Percentiles rank a stretch among this genome's conserved stretches.
phyloP scores from a whole-genome alignment of 1,140 invertebrate genomes.

The Procambarus virginalis region DNA sequence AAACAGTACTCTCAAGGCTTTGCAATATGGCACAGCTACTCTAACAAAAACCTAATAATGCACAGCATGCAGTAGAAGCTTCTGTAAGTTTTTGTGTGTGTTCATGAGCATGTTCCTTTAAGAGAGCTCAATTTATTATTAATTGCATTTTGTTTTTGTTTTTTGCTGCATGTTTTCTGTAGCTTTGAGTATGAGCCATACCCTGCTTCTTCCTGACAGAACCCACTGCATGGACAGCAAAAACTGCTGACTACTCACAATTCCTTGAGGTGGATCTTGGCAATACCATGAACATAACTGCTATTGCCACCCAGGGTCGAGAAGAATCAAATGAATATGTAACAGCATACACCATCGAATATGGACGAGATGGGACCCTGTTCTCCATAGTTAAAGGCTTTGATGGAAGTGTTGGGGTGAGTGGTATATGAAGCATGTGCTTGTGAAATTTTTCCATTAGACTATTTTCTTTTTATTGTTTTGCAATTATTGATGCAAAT shows the following conservation, averaged over 20 bases:
- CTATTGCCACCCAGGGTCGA: slow-evolving; percentile 91
- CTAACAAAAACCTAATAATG: no score
- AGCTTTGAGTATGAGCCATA: slow-evolving; percentile 3
- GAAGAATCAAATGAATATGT: slow-evolving; percentile 92
- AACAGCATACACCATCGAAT: slow-evolving; percentile 93
- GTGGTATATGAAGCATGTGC: slow-evolving; percentile 13
- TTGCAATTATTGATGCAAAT: neutral
- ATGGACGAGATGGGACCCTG: slow-evolving; percentile 91
- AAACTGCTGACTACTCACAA: slow-evolving; percentile 92
- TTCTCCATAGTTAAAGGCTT: slow-evolving; percentile 90
- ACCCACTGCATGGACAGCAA: slow-evolving; percentile 94
- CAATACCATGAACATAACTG: slow-evolving; percentile 89
- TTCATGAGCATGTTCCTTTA: neutral
- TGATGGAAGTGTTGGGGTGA: slow-evolving; percentile 89
- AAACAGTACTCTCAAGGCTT: no score
- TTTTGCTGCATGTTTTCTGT: slow-evolving; percentile 28
- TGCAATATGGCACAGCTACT: no score
- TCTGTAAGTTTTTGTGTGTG: no score
- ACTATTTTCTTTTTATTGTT: neutral
- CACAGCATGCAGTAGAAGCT: no score
- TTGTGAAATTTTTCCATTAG: neutral
- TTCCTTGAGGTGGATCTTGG: slow-evolving; percentile 92
- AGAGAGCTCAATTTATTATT: neutral
- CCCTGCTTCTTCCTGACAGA: slow-evolving; percentile 76
- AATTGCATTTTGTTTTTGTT: neutral